These are phyloP conservation scores for Helicoverpa zea DNA, from an alignment of 1,140 invertebrate species.

Conservation along the genomic window DNA sequence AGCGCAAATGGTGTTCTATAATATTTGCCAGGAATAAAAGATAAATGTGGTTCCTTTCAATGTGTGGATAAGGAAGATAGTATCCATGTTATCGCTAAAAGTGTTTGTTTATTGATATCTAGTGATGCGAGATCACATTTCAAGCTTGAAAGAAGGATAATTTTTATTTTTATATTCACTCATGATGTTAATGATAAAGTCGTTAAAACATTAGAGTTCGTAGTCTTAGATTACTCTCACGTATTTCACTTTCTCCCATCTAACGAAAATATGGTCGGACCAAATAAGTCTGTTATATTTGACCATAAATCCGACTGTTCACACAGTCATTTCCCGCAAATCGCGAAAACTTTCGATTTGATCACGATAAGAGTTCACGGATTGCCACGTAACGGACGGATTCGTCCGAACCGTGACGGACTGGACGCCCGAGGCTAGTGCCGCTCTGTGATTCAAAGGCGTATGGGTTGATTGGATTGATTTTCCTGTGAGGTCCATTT, in stretches of 20 bases:
- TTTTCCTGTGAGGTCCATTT: conserved; percentile 14
- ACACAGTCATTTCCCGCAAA: conserved; percentile 7
- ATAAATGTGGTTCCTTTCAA: conserved; percentile 55
- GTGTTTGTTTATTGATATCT: not conserved
- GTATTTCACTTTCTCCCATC: conserved; percentile 9
- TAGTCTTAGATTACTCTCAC: no score
- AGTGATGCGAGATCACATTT: not conserved
- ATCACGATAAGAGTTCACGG: conserved; percentile 19
- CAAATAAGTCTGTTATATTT: conserved; percentile 6
- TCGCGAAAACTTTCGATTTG: conserved; percentile 33
- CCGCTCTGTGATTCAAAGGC: conserved; percentile 18
- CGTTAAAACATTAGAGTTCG: no score
- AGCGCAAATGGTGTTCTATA: conserved; percentile 62
- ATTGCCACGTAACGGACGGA: conserved; percentile 11
- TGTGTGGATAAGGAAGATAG: conserved; percentile 19
- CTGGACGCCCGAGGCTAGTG: not conserved
- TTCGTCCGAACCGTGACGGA: conserved; percentile 22
- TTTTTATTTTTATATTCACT: no score
- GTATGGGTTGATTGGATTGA: conserved; percentile 24
- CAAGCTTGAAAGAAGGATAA: no score
- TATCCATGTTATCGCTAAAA: not conserved
- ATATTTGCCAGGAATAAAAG: conserved; percentile 59
- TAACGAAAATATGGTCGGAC: not conserved
- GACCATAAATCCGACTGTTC: conserved; percentile 15
- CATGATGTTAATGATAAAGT: no score